phyloP scores from a whole-genome alignment of 2,797 vertebrate species.

The Myotis findleyi region DNA sequence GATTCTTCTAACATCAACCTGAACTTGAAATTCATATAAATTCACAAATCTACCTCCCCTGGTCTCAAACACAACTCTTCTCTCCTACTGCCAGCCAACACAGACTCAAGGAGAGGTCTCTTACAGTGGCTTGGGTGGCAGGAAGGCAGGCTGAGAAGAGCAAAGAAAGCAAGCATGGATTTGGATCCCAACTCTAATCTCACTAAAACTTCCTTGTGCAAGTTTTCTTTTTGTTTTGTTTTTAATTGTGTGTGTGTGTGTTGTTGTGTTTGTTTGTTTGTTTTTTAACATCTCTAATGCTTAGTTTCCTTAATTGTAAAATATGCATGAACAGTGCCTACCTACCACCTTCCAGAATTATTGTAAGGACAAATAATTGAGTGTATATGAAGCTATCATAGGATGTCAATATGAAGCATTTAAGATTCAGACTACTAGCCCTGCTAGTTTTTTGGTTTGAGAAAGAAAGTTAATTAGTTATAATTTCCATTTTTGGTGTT shows the following conservation, averaged over 20 bases:
- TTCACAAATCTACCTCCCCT: background rate
- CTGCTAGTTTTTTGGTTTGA: background rate
- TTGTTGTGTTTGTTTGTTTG: background rate
- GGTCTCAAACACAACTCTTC: background rate
- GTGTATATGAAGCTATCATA: background rate
- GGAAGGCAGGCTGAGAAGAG: background rate
- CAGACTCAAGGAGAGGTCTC: background rate
- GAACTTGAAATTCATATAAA: background rate
- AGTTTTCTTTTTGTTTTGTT: background rate
- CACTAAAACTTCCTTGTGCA: background rate
- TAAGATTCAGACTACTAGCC: background rate
- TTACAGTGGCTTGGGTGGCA: fast-evolving
- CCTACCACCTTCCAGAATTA: background rate
- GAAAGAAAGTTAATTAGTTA: conserved; percentile 27
- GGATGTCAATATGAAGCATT: background rate
- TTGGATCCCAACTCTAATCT: background rate
- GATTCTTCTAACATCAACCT: background rate
- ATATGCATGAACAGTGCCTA: background rate
- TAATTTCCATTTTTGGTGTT: conserved; percentile 20
- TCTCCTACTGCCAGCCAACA: background rate
- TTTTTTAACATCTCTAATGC: background rate
- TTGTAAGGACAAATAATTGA: background rate
- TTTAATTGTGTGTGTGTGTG: background rate
- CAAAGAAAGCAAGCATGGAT: too few relatives aligned
- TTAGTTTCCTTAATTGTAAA: background rate